Conservation (phyloP, 2,113 vertebrate genomes). For the Hiodon tergisus region DNA sequence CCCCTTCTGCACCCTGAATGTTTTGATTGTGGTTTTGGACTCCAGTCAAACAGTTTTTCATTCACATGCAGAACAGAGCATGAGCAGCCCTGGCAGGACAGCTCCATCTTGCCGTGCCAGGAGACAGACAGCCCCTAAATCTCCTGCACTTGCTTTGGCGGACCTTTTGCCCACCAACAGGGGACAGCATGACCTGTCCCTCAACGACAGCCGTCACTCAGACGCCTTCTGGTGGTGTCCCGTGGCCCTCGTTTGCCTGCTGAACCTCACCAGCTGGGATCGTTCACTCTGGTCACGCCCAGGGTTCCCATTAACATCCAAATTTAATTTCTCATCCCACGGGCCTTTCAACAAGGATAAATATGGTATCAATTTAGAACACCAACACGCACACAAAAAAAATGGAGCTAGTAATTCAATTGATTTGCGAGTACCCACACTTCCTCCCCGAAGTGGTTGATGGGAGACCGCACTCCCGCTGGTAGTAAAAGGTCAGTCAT, state of each 20-base stretch:
- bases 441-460: neutral
- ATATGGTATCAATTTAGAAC: slow-evolving; percentile 11
- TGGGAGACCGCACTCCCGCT: slow-evolving; percentile 2
- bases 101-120: neutral
- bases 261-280: neutral
- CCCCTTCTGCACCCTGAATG: too few relatives aligned
- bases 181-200: neutral
- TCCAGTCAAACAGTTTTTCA: too few relatives aligned
- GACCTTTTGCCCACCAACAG: neutral
- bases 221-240: neutral
- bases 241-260: neutral
- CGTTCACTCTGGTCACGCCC: neutral
- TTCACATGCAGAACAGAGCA: neutral
- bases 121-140: neutral
- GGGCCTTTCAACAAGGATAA: neutral
- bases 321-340: slow-evolving; percentile 17
- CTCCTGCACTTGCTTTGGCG: neutral
- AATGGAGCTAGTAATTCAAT: neutral
- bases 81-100: neutral
- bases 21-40: too few relatives aligned
- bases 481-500: slow-evolving; percentile 13
- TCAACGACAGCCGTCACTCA: neutral
- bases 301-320: slow-evolving; percentile 3
- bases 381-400: slow-evolving; percentile 1
- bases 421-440: slow-evolving; percentile 10